Conservation (phyloP, 2,888 invertebrate genomes). For the Exocentrus adspersus region DNA sequence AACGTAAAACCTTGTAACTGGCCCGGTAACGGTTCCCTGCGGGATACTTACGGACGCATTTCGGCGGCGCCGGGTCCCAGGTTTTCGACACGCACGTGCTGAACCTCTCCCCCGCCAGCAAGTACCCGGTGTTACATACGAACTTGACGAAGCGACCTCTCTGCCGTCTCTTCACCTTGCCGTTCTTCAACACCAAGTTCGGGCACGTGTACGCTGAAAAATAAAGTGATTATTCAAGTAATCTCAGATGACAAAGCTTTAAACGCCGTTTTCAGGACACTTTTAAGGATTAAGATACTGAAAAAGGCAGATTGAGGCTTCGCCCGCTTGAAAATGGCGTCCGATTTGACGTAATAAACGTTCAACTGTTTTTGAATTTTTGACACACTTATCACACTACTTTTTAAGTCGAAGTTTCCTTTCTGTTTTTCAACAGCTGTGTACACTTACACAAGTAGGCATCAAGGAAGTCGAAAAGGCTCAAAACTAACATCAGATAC, state of each 20-base stretch:
- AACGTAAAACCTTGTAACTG: not conserved
- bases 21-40: too few relatives aligned
- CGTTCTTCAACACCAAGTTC: constrained; percentile 50
- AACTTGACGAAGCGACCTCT: constrained; percentile 70
- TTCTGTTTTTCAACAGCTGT: too few relatives aligned
- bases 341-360: too few relatives aligned
- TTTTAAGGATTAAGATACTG: too few relatives aligned
- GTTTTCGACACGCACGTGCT: constrained; percentile 74
- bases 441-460: constrained; percentile 3
- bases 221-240: not conserved
- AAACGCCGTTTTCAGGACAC: too few relatives aligned
- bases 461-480: constrained; percentile 1
- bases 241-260: too few relatives aligned
- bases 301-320: too few relatives aligned
- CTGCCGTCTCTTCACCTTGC: constrained; percentile 58
- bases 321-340: too few relatives aligned
- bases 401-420: too few relatives aligned
- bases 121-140: constrained; percentile 69
- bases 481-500: not conserved
- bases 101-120: constrained; percentile 75
- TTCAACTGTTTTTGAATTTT: too few relatives aligned
- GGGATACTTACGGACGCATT: constrained; percentile 77
- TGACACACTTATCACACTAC: too few relatives aligned
- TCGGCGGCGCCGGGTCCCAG: constrained; percentile 78
- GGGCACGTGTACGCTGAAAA: constrained; percentile 42